Conservation (phyloP, 2,888 invertebrate genomes). For the Spilosoma lubricipeda region DNA sequence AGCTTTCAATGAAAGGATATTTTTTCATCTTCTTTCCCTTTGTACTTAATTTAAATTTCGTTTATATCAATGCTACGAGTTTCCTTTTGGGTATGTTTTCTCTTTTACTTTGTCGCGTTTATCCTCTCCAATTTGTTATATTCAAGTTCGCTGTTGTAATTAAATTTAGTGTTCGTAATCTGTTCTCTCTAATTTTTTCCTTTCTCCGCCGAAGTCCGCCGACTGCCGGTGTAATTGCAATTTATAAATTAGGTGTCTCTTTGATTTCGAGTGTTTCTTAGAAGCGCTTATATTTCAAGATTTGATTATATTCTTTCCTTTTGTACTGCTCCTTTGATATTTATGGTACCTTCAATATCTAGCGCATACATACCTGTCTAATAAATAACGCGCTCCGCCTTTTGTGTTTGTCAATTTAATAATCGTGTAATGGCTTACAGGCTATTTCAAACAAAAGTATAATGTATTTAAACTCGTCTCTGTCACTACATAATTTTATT, state of each 20-base stretch:
- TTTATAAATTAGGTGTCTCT: slow-evolving; percentile 82
- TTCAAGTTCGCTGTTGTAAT: slow-evolving; percentile 84
- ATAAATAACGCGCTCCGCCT: slow-evolving; percentile 43
- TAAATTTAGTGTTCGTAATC: slow-evolving; percentile 86
- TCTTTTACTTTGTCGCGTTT: slow-evolving; percentile 86
- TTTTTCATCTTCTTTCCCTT: slow-evolving; percentile 85
- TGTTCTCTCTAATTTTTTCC: slow-evolving; percentile 75
- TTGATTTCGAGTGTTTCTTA: slow-evolving; percentile 74
- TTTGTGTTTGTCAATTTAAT: slow-evolving; percentile 42
- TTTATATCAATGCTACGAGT: slow-evolving; percentile 86
- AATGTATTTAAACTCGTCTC: slow-evolving; percentile 46
- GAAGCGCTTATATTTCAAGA: slow-evolving; percentile 70
- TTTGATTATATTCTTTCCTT: slow-evolving; percentile 69
- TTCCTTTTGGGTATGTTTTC: slow-evolving; percentile 85
- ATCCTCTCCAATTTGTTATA: slow-evolving; percentile 86
- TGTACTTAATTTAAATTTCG: slow-evolving; percentile 87
- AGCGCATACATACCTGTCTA: slow-evolving; percentile 37
- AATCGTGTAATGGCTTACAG: slow-evolving; percentile 38
- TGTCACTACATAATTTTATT: slow-evolving; percentile 39
- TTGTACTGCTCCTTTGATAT: slow-evolving; percentile 67
- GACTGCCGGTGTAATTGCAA: slow-evolving; percentile 82
- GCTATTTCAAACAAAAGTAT: slow-evolving; percentile 38
- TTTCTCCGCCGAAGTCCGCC: slow-evolving; percentile 62
- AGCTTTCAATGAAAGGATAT: slow-evolving; percentile 87
- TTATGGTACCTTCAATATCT: slow-evolving; percentile 52